Percentiles rank a stretch among this genome's conserved stretches.
phyloP scores from a whole-genome alignment of 2,888 invertebrate species.

The Tetragonisca angustula region DNA sequence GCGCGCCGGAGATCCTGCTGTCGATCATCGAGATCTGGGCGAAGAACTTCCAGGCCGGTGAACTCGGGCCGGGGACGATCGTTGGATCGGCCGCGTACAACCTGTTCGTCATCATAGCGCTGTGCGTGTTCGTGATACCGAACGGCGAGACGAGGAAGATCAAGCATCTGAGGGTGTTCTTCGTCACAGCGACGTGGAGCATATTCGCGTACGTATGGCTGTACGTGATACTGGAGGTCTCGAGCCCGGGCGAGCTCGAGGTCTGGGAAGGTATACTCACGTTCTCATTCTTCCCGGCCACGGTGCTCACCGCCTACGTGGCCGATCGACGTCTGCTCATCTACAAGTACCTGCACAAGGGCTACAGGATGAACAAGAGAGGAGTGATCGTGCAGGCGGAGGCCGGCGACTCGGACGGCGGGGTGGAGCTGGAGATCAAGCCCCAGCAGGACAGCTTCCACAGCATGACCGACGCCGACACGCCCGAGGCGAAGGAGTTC shows the following conservation, averaged over 20 bases:
- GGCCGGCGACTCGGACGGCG: conserved; percentile 87
- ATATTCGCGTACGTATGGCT: conserved; percentile 99
- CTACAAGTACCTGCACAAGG: conserved; percentile 94
- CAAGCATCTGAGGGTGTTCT: conserved; percentile 98
- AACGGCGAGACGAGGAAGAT: conserved; percentile 96
- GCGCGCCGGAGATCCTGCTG: conserved; percentile 98
- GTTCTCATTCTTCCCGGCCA: conserved; percentile 97
- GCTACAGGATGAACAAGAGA: conserved; percentile 94
- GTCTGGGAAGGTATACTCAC: conserved; percentile 99
- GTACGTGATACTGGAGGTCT: conserved; percentile 95
- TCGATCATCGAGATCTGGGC: conserved; percentile 99
- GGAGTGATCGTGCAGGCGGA: conserved; percentile 96
- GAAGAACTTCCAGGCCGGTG: conserved; percentile 97
- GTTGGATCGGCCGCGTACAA: conserved; percentile 99
- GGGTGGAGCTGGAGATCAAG: conserved; percentile 82
- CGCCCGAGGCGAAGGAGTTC: conserved; percentile 90
- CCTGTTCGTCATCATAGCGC: conserved; percentile 97
- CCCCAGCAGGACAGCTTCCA: conserved; percentile 79
- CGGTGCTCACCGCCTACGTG: conserved; percentile 97
- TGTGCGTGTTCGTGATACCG: conserved; percentile 97
- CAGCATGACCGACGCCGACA: conserved; percentile 83
- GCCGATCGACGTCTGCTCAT: conserved; percentile 95
- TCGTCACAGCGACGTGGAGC: conserved; percentile 99
- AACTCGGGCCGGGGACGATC: conserved; percentile 98
- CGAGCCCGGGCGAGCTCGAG: conserved; percentile 94